Percentiles rank a stretch among this genome's conserved stretches.
These are phyloP conservation scores for Sprattus sprattus DNA, from an alignment of 2,113 vertebrate species.

Conservation along the genomic window DNA sequence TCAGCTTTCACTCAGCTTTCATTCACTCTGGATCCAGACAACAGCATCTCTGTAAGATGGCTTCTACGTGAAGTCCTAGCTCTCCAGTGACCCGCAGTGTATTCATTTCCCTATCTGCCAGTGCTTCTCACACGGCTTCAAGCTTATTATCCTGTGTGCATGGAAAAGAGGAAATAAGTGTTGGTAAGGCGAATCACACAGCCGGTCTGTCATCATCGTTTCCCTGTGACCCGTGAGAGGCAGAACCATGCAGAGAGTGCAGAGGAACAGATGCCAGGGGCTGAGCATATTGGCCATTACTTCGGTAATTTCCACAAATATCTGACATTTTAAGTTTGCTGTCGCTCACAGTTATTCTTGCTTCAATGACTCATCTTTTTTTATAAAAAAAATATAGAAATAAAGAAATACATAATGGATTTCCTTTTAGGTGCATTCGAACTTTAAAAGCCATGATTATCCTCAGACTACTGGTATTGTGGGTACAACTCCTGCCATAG, in stretches of 20 bases:
- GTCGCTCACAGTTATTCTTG: not conserved
- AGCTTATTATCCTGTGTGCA: not conserved
- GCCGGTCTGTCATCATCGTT: not conserved
- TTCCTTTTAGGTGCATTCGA: not conserved
- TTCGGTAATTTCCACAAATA: not conserved
- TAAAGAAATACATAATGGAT: not conserved
- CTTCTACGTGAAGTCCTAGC: no score
- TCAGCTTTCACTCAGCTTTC: not conserved
- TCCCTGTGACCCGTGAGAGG: no score
- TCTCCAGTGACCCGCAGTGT: not conserved
- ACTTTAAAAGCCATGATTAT: not conserved
- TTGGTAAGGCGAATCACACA: not conserved
- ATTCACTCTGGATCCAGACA: no score
- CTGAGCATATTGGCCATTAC: not conserved
- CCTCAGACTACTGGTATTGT: not conserved
- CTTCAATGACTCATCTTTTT: not conserved
- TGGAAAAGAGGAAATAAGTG: not conserved
- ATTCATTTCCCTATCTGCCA: not conserved
- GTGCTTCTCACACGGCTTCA: no score
- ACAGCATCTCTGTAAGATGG: no score
- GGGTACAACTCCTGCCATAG: not conserved
- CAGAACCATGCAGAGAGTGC: not conserved
- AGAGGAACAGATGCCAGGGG: not conserved
- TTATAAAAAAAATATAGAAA: not conserved
- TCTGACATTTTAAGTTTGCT: not conserved